Base-by-base conservation (phyloP, 2,113 vertebrate species). In the Erythrocebus patas region DNA sequence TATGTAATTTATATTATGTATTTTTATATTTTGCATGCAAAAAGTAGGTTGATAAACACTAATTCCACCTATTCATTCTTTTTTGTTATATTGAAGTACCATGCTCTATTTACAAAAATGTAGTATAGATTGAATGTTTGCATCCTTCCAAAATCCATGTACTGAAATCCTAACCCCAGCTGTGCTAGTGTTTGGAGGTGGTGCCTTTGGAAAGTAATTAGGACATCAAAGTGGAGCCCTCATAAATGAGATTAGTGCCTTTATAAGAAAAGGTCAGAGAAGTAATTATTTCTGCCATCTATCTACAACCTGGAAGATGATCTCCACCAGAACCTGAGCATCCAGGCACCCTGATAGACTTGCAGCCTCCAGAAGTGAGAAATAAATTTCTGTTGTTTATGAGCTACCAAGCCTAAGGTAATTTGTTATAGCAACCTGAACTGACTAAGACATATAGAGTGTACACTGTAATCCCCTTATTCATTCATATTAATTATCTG, bases 251-350 rank as follows among this genome's bases (percentile, higher is more conserved):
- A n/a, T 48, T n/a, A 61, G 52, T 57, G 52, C 3, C 12, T 23
- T 30, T 59, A 8, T 2, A 61, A 10, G 22, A 48, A 18, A 14
- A n/a, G 17, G 17, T 20, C 25, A 20, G 2, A 18, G 22, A 78
- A 27, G 8, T 78, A 48, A 16, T 6, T 70, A 20, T 16, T 40
- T 14, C 12, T 6, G 4, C 66, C 64, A 55, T 18, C 13, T 35
- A 2, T 35, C 14, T 80, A 5, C 2, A 14, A 5, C 11, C 30
- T 7, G 3, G n/a, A 40, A 40, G 6, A 4, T 1, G 17, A 5
- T 2, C 7, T 17, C 14, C 20, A 20, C 4, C 25, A 20, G 4
- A 43, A 52, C 5, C 61, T 9, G 1, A 55, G 4, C 1, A 70
- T 55, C 4, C 12, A 7, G 17, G 27, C 25, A 68, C 8, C 5